Evolutionary conservation across 2,113 vertebrate genomes (phyloP).

Genomic region (Cacatua alba): DNA sequence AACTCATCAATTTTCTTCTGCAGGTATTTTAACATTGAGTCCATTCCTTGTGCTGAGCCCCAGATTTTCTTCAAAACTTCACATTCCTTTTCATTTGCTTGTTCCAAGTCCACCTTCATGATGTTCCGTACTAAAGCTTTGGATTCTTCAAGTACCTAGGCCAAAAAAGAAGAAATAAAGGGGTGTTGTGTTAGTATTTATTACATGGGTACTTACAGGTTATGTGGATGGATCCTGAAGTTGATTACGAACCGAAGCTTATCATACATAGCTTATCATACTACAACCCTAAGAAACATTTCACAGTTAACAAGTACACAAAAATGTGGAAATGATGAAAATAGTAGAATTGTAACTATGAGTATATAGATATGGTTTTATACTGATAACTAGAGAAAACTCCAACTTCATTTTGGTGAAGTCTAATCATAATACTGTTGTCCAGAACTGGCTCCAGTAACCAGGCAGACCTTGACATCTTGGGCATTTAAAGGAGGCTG

Average conservation of each 20-base stretch:
- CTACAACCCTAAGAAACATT: neutral
- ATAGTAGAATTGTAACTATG: neutral
- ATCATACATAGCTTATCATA: too few species aligned
- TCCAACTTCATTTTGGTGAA: neutral
- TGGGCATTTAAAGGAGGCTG: neutral
- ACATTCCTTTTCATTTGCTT: constrained; percentile 94
- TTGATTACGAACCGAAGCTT: neutral
- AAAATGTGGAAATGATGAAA: neutral
- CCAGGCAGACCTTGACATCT: neutral
- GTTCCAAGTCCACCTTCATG: constrained; percentile 88
- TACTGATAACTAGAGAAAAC: neutral
- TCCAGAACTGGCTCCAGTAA: neutral
- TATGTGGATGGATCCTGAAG: neutral
- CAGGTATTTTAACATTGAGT: constrained; percentile 83
- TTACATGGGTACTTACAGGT: neutral
- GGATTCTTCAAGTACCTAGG: constrained; percentile 93
- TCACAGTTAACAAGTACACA: neutral
- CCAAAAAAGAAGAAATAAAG: neutral
- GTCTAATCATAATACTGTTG: neutral
- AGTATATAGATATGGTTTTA: neutral
- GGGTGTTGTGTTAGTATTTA: neutral
- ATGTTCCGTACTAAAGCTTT: constrained; percentile 91
- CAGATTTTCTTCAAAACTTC: constrained; percentile 94
- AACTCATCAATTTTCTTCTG: too few species aligned
- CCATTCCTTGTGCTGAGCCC: constrained; percentile 94